Conservation (phyloP, 2,888 invertebrate genomes). For the Strigamia maritima region DNA sequence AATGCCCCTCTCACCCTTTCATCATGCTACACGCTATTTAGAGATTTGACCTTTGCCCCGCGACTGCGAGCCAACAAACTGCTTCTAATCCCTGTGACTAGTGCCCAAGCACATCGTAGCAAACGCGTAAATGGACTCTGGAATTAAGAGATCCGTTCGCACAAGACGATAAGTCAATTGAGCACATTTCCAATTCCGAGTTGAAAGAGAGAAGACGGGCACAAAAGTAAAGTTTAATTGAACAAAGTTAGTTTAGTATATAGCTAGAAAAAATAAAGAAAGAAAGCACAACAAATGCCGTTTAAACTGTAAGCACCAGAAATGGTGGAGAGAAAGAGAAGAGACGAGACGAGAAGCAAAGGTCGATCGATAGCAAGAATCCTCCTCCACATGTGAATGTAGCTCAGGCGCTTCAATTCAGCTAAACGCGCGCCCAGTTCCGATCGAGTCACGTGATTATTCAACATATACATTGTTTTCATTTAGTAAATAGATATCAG, state of each 20-base stretch:
- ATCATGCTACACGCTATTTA: constrained; percentile 20
- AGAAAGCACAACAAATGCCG: not conserved
- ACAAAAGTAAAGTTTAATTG: not conserved
- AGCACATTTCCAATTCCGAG: not conserved
- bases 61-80: not conserved
- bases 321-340: not conserved
- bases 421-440: not conserved
- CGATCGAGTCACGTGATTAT: constrained; percentile 2
- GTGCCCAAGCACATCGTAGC: not conserved
- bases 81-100: constrained; percentile 20
- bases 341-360: not conserved
- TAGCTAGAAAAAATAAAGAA: not conserved
- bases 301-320: not conserved
- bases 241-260: not conserved
- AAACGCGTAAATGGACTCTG: constrained; percentile 10
- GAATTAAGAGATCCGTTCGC: not conserved
- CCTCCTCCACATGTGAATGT: not conserved
- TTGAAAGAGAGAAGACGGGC: not conserved
- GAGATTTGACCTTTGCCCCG: not conserved
- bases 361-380: constrained; percentile 5
- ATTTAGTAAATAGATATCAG: not conserved
- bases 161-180: constrained; percentile 1
- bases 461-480: not conserved
- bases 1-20: not conserved
- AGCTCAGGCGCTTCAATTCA: not conserved